Conservation (phyloP, 2,888 invertebrate genomes). For the Incurvaria masculella region DNA sequence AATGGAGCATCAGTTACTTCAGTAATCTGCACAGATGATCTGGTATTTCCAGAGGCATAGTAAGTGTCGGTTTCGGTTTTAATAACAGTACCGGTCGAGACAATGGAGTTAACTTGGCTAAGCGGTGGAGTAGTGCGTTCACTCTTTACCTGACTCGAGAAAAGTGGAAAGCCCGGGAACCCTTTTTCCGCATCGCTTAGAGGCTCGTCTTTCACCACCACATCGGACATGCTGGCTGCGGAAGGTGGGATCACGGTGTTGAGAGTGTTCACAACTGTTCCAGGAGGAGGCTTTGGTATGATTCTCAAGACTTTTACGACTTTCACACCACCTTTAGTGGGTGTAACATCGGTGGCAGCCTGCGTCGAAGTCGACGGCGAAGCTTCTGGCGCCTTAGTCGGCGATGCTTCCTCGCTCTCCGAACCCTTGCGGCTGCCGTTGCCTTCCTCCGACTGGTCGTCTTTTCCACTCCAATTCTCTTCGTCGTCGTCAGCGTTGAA, state of each 20-base stretch:
- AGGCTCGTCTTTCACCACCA: neutral
- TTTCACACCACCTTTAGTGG: too few relatives aligned
- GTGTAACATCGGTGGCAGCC: constrained; percentile 36
- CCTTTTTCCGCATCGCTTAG: neutral
- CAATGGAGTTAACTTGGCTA: neutral
- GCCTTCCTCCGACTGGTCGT: neutral
- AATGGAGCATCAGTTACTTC: neutral
- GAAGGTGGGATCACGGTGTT: neutral
- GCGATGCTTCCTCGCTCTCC: neutral
- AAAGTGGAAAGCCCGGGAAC: neutral
- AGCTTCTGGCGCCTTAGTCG: constrained; percentile 21
- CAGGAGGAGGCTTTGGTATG: neutral
- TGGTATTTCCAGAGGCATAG: neutral
- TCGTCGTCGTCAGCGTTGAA: constrained; percentile 46
- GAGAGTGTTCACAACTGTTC: neutral
- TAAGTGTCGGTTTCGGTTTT: neutral
- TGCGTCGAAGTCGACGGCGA: constrained; percentile 14
- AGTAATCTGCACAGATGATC: neutral
- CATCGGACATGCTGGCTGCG: neutral
- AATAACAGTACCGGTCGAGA: neutral
- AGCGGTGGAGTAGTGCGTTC: constrained; percentile 23
- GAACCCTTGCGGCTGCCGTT: neutral
- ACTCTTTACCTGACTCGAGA: constrained; percentile 4
- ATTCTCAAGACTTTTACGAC: neutral
- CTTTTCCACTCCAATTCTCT: constrained; percentile 27